Conservation (phyloP, 1,140 invertebrate genomes). For the Portunus trituberculatus region DNA sequence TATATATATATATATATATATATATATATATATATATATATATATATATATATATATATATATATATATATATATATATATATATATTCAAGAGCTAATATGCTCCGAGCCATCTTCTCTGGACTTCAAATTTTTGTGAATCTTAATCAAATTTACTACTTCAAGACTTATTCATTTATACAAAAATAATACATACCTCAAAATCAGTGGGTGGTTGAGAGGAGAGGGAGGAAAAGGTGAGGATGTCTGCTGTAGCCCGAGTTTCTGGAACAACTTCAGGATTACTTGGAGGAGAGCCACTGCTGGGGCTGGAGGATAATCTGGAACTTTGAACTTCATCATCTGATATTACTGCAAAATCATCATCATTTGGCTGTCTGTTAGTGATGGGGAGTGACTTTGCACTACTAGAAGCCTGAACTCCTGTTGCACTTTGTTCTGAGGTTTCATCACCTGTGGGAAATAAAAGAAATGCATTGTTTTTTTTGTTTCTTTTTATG, state of each 20-base stretch:
- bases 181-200: conserved; percentile 6
- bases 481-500: too few relatives aligned
- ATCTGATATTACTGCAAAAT: conserved; percentile 65
- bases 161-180: background rate
- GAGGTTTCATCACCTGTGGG: background rate
- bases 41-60: too few relatives aligned
- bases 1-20: too few relatives aligned
- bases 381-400: conserved; percentile 40
- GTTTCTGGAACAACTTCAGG: conserved; percentile 20
- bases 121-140: background rate
- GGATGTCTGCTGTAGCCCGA: conserved; percentile 45
- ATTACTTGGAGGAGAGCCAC: conserved; percentile 54
- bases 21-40: too few relatives aligned
- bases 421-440: background rate
- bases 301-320: conserved; percentile 55
- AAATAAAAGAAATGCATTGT: too few relatives aligned
- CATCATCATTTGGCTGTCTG: conserved; percentile 45
- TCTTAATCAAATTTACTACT: background rate
- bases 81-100: too few relatives aligned
- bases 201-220: conserved; percentile 61
- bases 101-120: too few relatives aligned
- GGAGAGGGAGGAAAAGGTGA: conserved; percentile 27
- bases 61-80: too few relatives aligned
- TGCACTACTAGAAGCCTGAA: background rate
- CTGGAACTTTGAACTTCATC: conserved; percentile 59